Base-by-base conservation (phyloP, 2,113 vertebrate genomes). In the Gorsachius goisagi region DNA sequence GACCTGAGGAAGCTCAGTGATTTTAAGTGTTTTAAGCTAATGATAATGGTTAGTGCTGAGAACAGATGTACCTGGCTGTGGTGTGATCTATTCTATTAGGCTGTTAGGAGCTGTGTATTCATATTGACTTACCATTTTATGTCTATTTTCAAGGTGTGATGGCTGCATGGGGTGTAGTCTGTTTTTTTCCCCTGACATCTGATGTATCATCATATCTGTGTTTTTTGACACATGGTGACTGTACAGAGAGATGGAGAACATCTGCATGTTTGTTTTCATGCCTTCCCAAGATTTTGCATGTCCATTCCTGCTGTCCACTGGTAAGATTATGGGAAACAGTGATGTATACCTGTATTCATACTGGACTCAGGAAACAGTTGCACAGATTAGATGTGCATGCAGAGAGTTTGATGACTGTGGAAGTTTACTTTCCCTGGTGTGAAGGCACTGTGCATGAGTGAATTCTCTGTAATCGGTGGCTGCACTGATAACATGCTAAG, bases 31-130 rank as follows among this genome's bases (percentile, higher is more conserved):
- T 98, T 98, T 97, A 98, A 98, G 97, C 96, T 98, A 98, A 98
- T 94, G 97, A 98, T 98, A 98, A 98, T 97, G 96, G 97, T 98
- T 98, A 98, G 95, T 98, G 97, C 97, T 97, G 98, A 98, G 98
- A 98, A 98, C 98, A 98, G 98, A 98, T 98, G 98, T 98, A 98
- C 98, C 98, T 98, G 98, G 95, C 97, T 98, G 98, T 96, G 97
- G 95, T 97, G 96, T 96, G 97, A 98, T 98, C 96, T 97, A 96
- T 97, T 97, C 97, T 97, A 97, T 97, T 98, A 97, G 95, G 96
- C 97, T 98, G 97, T 98, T 98, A 98, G 92, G 97, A 98, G 96
- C 95, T 94, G 91, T 97, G 97, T 96, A 97, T 97, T 98, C 97
- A 97, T 98, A 98, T 79, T 97, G 97, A 97, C 98, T 97, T 97